A percentile compares a stretch with the other conserved stretches of the same genome.
phyloP scores from a whole-genome alignment of 2,113 vertebrate genomes.

The Gila orcuttii region DNA sequence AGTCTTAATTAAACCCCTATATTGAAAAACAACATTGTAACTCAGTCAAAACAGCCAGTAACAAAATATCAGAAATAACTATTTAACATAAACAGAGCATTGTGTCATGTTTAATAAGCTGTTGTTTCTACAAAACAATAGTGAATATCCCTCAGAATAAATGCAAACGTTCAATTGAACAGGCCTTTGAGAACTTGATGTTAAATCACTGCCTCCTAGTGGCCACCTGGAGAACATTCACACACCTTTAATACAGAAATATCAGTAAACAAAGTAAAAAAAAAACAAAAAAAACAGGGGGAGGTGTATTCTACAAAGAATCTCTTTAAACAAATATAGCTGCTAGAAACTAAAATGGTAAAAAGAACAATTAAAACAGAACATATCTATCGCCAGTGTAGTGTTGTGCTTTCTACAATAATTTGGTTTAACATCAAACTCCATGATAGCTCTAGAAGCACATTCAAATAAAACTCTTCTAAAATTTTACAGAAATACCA shows the following conservation, averaged over 20 bases:
- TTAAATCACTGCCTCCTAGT: slow-evolving; percentile 17
- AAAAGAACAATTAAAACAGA: not conserved
- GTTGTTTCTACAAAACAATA: slow-evolving; percentile 14
- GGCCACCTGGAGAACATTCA: not conserved
- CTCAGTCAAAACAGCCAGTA: not conserved
- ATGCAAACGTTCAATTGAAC: not conserved
- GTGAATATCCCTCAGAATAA: not conserved
- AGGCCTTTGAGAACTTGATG: not conserved
- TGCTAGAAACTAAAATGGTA: not conserved
- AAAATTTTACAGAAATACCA: not conserved
- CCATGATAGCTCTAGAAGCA: not conserved
- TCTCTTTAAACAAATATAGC: not conserved
- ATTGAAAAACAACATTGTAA: not conserved
- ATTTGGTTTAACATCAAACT: not conserved
- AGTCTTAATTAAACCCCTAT: not conserved
- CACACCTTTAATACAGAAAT: not conserved
- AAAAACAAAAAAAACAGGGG: not conserved
- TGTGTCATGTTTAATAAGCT: not conserved
- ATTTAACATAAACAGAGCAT: not conserved
- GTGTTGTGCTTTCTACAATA: not conserved
- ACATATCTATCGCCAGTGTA: slow-evolving; percentile 2
- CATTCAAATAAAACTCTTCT: not conserved
- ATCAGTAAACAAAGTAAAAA: not conserved
- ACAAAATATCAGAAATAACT: not conserved
- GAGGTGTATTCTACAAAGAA: not conserved